Evolutionary conservation across 2,888 invertebrate genomes (phyloP).

Genomic region (Exephanes ischioxanthus): DNA sequence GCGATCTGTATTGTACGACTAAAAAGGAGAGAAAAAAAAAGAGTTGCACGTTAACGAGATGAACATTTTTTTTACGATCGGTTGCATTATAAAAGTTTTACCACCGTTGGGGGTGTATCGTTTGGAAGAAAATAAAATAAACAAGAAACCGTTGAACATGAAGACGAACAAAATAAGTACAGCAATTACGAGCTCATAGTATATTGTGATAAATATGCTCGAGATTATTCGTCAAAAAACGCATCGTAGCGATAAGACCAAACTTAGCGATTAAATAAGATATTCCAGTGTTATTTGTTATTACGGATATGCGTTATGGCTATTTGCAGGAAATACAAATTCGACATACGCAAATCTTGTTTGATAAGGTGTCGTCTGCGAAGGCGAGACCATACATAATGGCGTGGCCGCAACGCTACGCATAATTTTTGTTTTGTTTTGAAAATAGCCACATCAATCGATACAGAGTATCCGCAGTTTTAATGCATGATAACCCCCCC

Average conservation of each 20-base stretch:
- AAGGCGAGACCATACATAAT: neutral
- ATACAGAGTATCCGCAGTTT: constrained; percentile 34
- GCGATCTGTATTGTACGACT: neutral
- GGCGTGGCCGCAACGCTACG: too few species aligned
- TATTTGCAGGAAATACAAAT: neutral
- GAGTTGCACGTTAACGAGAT: constrained; percentile 1
- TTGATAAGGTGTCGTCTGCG: neutral
- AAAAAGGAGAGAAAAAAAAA: constrained; percentile 2
- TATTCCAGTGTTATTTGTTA: constrained; percentile 61
- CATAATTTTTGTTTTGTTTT: constrained; percentile 3
- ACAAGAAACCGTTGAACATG: neutral
- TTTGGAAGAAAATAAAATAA: constrained; percentile 15
- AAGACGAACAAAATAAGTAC: constrained; percentile 23
- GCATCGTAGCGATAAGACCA: constrained; percentile 55
- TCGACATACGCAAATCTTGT: neutral
- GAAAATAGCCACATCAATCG: constrained; percentile 13
- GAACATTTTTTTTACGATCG: constrained; percentile 6
- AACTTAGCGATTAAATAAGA: constrained; percentile 45
- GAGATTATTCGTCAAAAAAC: constrained; percentile 41
- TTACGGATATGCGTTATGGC: constrained; percentile 7
- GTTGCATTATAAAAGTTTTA: constrained; percentile 34
- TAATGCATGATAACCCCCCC: constrained; percentile 26
- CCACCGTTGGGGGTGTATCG: constrained; percentile 25
- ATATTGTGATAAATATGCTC: constrained; percentile 55
- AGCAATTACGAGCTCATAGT: constrained; percentile 49